Conservation (phyloP, 2,888 invertebrate species). For the Holacanthella duospinosa region DNA sequence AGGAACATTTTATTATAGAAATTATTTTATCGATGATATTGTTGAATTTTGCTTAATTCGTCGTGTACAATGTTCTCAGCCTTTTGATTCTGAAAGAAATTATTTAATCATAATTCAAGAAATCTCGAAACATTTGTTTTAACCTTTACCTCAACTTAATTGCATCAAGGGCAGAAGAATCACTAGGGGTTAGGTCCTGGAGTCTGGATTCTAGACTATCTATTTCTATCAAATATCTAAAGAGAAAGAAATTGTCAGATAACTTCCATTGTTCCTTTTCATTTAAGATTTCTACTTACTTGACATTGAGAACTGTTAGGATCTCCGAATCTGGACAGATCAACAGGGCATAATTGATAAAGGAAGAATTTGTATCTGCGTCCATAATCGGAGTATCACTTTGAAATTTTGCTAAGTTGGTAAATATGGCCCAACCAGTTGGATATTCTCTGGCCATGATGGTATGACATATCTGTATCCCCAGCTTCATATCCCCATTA, state of each 20-base stretch:
- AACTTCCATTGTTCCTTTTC: background rate
- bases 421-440: constrained; percentile 48
- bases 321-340: constrained; percentile 36
- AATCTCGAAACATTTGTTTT: constrained; percentile 3
- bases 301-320: constrained; percentile 28
- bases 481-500: constrained; percentile 42
- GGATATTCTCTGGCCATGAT: constrained; percentile 45
- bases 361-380: constrained; percentile 28
- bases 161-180: background rate
- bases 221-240: constrained; percentile 32
- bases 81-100: constrained; percentile 15
- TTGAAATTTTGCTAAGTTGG: constrained; percentile 46
- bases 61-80: constrained; percentile 16
- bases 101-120: background rate
- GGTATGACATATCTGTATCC: constrained; percentile 43
- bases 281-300: constrained; percentile 14
- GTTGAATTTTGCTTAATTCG: constrained; percentile 22
- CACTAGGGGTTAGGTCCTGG: background rate
- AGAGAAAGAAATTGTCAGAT: constrained; percentile 1
- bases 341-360: constrained; percentile 33
- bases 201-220: constrained; percentile 15
- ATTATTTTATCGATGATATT: no score
- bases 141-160: background rate
- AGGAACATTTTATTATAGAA: no score
- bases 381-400: constrained; percentile 32